Evolutionary conservation across 1,140 invertebrate species (phyloP), one percentile per base, ranked within the genome.

Genomic region (Scaptomyza montana): DNA sequence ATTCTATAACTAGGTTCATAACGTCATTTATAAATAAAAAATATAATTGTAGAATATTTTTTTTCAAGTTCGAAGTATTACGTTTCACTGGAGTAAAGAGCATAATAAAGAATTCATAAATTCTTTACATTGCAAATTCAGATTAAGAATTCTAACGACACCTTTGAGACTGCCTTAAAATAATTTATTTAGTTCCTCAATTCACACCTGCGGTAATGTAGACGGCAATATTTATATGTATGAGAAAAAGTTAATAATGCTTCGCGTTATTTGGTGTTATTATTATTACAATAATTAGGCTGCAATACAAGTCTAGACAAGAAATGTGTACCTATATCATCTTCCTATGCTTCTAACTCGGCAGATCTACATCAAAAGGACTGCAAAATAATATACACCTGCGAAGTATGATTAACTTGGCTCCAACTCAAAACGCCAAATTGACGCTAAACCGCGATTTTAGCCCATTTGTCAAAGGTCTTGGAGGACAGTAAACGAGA

Each of bases 391-490:
- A 25, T 66, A 39, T 47, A 45, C 71, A 62, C 46, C 51, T 30
- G 33, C 39, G 43, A 55, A 64, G 53, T 59, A 65, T 71, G 25
- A 30, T 57, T 9, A 62, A 63, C 56, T 36, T 74, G 56, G 61
- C 25, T 30, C 39, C 55, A 43, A 57, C 10, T 46, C 54, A 75
- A 74, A 64, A 54, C 66, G 47, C 67, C 67, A 75, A 62, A 75
- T 70, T 75, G 73, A 75, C 46, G 60, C 30, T 65, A 57, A 55
- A 53, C 54, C 47, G 39, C 72, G 54, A 53, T 53, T 33, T 47
- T 28, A 30, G 43, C 54, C 62, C 53, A 33, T 67, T 53, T 10
- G 5, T 51, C 30, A 54, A 16, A 25, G 51, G 45, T 60, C 39
- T 16, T 33, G 19, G 9, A 7, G 4, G 56, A 47, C 49, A 54